Evolutionary conservation across 2,888 invertebrate species (phyloP), one percentile per base, ranked within the genome.

Genomic region (Formica aserva): DNA sequence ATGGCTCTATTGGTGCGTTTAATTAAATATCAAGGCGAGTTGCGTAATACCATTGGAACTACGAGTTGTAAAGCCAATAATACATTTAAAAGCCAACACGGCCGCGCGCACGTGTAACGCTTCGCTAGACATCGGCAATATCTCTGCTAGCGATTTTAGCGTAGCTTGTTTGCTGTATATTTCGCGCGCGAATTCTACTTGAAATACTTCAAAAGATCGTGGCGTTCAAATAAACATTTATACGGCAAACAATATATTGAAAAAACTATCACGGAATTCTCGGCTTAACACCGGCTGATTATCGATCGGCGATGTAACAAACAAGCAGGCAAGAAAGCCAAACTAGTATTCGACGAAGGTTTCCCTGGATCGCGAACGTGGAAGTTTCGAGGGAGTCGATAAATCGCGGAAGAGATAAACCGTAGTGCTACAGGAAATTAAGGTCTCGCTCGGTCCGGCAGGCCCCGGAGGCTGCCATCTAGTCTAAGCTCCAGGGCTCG

Each of bases 391-490:
- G 83, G 55, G 66, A 83, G 89, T 90, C 90, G 87, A 91, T 92
- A 90, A 91, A 92, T 92, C 90, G 87, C 84, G 85, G 86, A 85
- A 84, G 86, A 90, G 91, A 92, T 92, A 92, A 92, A 90, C 86
- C 88, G 83, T 84, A 85, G 86, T 89, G 83, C 88, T 88, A 87
- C 90, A 91, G 91, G 89, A 92, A 92, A 92, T 92, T 91, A 92
- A 92, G 91, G 89, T 91, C 89, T 86, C 86, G 85, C 83, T 82
- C 72, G 69, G 45, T 72, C 67, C 85, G 78, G 82, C 83, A 57
- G 74, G 69, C 75, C 81, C 66, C 82, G 41, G 65, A 76, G 84
- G 78, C 77, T 72, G 69, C 69, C 84, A 66, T 77, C 83, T 78
- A 62, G 65, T 80, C 84, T 78, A 71, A 84, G 89, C 89, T 82